Percentiles rank a stretch among this genome's conserved stretches.
These are phyloP conservation scores for Paelopatides confundens DNA, from an alignment of 53 echinoderm and acorn worm species.

Conservation along the genomic window DNA sequence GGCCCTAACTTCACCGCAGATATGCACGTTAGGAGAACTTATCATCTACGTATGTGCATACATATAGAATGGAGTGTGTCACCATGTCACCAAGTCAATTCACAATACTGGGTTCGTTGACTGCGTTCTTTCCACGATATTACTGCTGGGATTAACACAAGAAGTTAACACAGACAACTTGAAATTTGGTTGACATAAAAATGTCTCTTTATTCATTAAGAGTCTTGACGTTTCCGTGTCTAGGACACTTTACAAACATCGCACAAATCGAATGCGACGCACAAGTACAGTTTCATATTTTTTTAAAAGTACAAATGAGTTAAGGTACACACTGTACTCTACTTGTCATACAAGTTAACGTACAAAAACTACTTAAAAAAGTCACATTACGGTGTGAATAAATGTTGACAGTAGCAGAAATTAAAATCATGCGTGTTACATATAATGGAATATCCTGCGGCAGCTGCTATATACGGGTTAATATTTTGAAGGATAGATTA, in stretches of 20 bases:
- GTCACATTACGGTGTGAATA: conserved; percentile 37
- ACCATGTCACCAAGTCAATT: no score
- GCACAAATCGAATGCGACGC: conserved; percentile 13
- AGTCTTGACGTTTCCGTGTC: conserved; percentile 41
- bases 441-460: conserved; percentile 9
- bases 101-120: not conserved
- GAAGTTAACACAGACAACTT: not conserved
- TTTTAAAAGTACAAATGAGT: conserved; percentile 19
- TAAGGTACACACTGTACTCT: conserved; percentile 29
- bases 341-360: conserved; percentile 47
- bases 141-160: not conserved
- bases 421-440: conserved; percentile 26
- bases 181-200: conserved; percentile 16
- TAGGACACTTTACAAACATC: conserved; percentile 44
- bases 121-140: not conserved
- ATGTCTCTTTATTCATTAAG: conserved; percentile 42
- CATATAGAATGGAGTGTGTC: no score
- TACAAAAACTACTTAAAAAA: conserved; percentile 46
- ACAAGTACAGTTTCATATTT: conserved; percentile 9
- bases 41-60: no score
- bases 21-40: no score
- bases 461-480: conserved; percentile 22
- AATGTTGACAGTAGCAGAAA: conserved; percentile 32
- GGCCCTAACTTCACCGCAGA: no score
- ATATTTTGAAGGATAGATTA: conserved; percentile 4